Percentiles rank a stretch among this genome's conserved stretches.
Evolutionary conservation across 1,140 invertebrate genomes (phyloP).

Genomic region (Belonocnema kinseyi): DNA sequence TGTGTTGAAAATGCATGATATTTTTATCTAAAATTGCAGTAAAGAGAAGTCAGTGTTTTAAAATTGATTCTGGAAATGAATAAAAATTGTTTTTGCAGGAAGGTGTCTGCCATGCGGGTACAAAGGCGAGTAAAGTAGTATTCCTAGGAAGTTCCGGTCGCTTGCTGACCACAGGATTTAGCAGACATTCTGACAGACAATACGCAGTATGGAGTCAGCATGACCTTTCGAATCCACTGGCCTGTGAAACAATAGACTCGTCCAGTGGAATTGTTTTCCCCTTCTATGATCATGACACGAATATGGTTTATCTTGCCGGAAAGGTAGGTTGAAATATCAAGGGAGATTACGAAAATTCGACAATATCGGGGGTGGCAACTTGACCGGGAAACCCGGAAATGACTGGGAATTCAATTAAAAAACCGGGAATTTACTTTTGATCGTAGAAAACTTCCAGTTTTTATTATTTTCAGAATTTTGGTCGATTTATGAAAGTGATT

Average conservation of each 20-base stretch:
- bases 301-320: conserved; percentile 88
- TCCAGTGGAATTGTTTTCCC: conserved; percentile 95
- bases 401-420: too few species aligned
- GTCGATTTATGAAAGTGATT: too few species aligned
- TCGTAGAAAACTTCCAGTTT: too few species aligned
- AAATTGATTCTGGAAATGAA: background rate
- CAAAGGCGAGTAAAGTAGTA: conserved; percentile 92
- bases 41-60: too few species aligned
- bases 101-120: conserved; percentile 89
- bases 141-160: conserved; percentile 87
- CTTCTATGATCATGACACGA: conserved; percentile 94
- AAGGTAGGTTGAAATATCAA: conserved; percentile 78
- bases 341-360: background rate
- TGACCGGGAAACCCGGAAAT: too few species aligned
- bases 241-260: conserved; percentile 90
- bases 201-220: conserved; percentile 92
- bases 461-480: too few species aligned
- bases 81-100: conserved; percentile 77
- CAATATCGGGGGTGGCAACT: too few species aligned
- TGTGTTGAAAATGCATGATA: too few species aligned
- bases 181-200: conserved; percentile 91
- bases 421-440: too few species aligned
- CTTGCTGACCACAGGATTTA: conserved; percentile 93
- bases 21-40: too few species aligned
- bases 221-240: conserved; percentile 85